Evolutionary conservation across 2,888 invertebrate species (phyloP), one percentile per base, ranked within the genome.

Genomic region (Perizoma affinitatum): DNA sequence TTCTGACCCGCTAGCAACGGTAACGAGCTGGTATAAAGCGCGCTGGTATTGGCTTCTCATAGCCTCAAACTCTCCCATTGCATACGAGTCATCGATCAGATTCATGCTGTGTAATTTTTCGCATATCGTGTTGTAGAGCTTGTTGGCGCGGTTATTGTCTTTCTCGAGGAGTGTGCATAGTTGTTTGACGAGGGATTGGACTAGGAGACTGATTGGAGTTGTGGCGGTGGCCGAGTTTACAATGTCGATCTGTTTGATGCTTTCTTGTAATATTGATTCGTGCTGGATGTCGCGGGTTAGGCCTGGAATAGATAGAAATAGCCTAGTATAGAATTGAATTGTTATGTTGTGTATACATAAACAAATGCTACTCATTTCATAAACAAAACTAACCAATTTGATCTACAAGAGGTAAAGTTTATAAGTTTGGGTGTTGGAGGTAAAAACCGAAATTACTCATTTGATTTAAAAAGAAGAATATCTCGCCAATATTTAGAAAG

Each of bases 161-260:
- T 93, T 90, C 81, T 96, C 95, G 8, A 95, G 90, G 9, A 95
- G 86, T 5, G 92, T 84, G 75, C 96, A 96, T 9, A 96, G 86
- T 75, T 95, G 94, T 78, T 95, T 94, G 45, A 96, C 93, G 0
- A 96, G 89, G 3, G 95, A 95, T 75, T 95, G 95, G 42, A 96
- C 95, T 0, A 96, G 86, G 5, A 96, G 87, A 76, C 95, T 96
- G 53, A 94, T 94, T 0, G 95, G 94, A 22, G 95, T 94, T 9
- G 94, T 93, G 6, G 58, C 63, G 5, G 87, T 84, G 2, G 87
- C 68, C 0, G 88, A 80, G 54, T 86, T 84, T 47, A 89, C 81
- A 40, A 89, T 71, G 47, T 92, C 90, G 38, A 92, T 80, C 43
- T 89, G 88, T 50, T 88, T 84, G 47, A 81, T 75, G 67, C 83